Evolutionary conservation across 2,888 invertebrate species (phyloP).

Genomic region (Neoitamus cyanurus): DNA sequence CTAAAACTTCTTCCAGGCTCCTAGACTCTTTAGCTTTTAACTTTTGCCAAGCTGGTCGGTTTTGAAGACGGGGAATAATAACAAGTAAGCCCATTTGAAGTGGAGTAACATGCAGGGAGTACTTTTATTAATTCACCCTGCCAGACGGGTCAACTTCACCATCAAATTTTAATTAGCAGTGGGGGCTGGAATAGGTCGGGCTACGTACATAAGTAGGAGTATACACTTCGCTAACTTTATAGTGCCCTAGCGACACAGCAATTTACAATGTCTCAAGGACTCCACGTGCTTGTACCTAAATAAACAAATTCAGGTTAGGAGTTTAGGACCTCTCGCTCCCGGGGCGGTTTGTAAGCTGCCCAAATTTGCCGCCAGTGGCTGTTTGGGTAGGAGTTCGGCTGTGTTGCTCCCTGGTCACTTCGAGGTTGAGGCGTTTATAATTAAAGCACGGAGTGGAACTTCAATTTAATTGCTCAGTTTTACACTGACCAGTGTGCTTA

Average conservation of each 20-base stretch:
- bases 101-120: neutral
- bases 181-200: neutral
- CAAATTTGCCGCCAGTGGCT: slow-evolving; percentile 2
- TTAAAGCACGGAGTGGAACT: neutral
- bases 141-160: neutral
- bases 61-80: neutral
- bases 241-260: neutral
- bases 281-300: neutral
- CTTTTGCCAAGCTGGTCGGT: neutral
- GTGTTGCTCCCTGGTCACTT: neutral
- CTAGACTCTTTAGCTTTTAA: neutral
- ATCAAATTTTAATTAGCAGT: neutral
- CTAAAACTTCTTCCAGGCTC: neutral
- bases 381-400: neutral
- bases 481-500: neutral
- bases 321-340: neutral
- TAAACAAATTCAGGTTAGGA: slow-evolving; percentile 5
- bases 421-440: neutral
- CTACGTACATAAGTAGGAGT: too few relatives aligned
- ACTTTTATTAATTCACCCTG: neutral
- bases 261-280: neutral
- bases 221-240: neutral
- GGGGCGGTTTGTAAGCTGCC: neutral
- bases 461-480: slow-evolving; percentile 1
- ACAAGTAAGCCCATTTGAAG: neutral